Evolutionary conservation across 2,888 invertebrate genomes (phyloP), one percentile per base, ranked within the genome.

Genomic region (Lordiphosa andalusiaca): DNA sequence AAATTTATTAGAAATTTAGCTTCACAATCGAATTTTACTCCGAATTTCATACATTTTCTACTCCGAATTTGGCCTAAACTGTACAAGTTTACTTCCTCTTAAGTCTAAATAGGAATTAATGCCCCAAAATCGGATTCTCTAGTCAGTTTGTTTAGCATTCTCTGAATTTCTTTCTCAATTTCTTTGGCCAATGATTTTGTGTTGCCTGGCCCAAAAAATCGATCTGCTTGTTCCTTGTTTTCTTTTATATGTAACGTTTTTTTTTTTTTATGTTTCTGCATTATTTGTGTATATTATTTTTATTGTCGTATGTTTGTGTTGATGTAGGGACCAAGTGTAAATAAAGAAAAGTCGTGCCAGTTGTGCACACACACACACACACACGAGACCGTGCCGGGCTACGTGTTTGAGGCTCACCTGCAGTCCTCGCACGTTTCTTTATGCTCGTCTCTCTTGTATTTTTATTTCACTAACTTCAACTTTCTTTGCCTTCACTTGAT

Each of bases 251-350:
- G 9, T 33, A 21, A 44, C 33, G 6, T n/a, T 35, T 9, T 33
- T 38, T 47, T 39, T 9, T 42, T 23, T 37, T 23, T 23, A 38
- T 60, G 51, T 37, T 9, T 49, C 39, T 13, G 30, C 35, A 30
- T 41, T 33, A 33, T 6, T 33, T 10, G 13, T 3, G 6, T 23
- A 10, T 12, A 16, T 35, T 30, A 30, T 30, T 47, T 47, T 47
- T 47, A 36, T 47, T 47, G 47, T 47, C 44, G 57, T 41, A 46
- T 40, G 57, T 46, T 62, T 53, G 54, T 53, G 61, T 63, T 58
- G 65, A 60, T 73, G 59, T 72, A 64, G 61, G 68, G 47, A 49
- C 56, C 53, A 58, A 69, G 70, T 75, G 75, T 68, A 77, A 77
- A 77, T 72, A 77, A 67, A 72, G 66, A 55, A 65, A 53, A 67